phyloP scores from a whole-genome alignment of 2,797 vertebrate genomes.

The Lycodopsis pacificus region DNA sequence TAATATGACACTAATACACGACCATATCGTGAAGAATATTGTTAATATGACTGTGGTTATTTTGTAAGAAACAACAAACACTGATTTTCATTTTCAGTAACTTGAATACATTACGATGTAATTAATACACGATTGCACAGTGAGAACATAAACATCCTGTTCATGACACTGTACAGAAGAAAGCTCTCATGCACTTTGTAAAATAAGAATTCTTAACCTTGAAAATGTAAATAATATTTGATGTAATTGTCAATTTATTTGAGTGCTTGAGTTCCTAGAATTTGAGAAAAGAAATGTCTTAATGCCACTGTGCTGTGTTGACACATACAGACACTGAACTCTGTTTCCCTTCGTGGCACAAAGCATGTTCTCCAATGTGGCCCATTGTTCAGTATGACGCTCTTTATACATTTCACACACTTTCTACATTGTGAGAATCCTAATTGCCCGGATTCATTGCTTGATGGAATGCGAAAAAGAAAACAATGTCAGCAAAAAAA shows the following conservation, averaged over 20 bases:
- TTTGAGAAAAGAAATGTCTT: conserved; percentile 5
- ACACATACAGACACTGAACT: neutral
- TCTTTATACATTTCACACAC: conserved; percentile 29
- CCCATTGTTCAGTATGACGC: neutral
- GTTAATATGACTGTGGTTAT: conserved; percentile 8
- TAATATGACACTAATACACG: neutral
- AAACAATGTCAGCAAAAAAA: conserved; percentile 50
- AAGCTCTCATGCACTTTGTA: conserved; percentile 58
- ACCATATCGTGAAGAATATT: neutral
- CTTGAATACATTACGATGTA: conserved; percentile 56
- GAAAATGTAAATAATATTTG: conserved; percentile 55
- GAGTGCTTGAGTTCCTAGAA: conserved; percentile 13
- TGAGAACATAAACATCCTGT: conserved; percentile 32
- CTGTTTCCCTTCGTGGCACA: neutral
- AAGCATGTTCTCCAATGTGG: conserved; percentile 42
- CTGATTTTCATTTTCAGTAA: conserved; percentile 33
- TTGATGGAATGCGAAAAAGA: conserved; percentile 38
- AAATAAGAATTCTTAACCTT: conserved; percentile 32
- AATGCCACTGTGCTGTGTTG: neutral
- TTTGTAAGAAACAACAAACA: conserved; percentile 21
- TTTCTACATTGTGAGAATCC: conserved; percentile 35
- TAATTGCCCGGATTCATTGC: neutral
- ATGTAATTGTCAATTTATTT: conserved; percentile 29
- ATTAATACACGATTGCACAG: conserved; percentile 36
- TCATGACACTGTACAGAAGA: conserved; percentile 50